These are phyloP conservation scores for Helostoma temminkii DNA, from an alignment of 2,797 vertebrate species.

Conservation along the genomic window DNA sequence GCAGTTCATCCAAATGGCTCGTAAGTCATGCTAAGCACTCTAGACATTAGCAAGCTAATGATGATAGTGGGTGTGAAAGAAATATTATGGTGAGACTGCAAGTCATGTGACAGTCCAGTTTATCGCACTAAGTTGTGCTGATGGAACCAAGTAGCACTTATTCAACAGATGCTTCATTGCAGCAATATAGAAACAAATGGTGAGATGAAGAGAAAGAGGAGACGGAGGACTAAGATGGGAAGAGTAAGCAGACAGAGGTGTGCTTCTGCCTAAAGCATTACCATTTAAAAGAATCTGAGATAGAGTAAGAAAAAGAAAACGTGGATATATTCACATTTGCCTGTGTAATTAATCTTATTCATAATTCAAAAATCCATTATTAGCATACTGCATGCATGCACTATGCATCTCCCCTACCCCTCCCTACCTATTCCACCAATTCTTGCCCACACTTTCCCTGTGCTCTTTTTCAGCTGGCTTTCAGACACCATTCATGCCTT, in stretches of 20 bases:
- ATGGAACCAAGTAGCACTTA: constrained; percentile 49
- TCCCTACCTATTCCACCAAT: constrained; percentile 35
- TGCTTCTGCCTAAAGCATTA: constrained; percentile 44
- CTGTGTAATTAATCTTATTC: constrained; percentile 81
- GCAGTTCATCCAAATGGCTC: constrained; percentile 55
- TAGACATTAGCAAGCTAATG: constrained; percentile 71
- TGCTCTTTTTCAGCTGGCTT: constrained; percentile 51
- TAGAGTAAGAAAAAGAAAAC: constrained; percentile 43
- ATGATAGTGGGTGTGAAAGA: constrained; percentile 42
- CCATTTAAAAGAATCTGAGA: constrained; percentile 66
- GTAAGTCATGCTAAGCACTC: constrained; percentile 69
- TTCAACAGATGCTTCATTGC: constrained; percentile 55
- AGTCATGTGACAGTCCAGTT: constrained; percentile 54
- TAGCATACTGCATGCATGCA: constrained; percentile 72
- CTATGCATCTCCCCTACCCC: constrained; percentile 37
- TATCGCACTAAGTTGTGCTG: constrained; percentile 44
- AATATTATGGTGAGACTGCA: constrained; percentile 44
- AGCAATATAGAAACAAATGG: constrained; percentile 21
- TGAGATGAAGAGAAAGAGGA: constrained; percentile 6
- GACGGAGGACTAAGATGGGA: constrained; percentile 3
- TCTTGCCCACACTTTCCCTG: constrained; percentile 38
- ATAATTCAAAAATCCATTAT: constrained; percentile 80
- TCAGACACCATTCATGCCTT: constrained; percentile 29
- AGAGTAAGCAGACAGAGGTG: constrained; percentile 22
- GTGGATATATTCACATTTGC: constrained; percentile 65